These are phyloP conservation scores for Caenorhabditis panamensis DNA, from an alignment of 2,888 invertebrate species.

Conservation along the genomic window DNA sequence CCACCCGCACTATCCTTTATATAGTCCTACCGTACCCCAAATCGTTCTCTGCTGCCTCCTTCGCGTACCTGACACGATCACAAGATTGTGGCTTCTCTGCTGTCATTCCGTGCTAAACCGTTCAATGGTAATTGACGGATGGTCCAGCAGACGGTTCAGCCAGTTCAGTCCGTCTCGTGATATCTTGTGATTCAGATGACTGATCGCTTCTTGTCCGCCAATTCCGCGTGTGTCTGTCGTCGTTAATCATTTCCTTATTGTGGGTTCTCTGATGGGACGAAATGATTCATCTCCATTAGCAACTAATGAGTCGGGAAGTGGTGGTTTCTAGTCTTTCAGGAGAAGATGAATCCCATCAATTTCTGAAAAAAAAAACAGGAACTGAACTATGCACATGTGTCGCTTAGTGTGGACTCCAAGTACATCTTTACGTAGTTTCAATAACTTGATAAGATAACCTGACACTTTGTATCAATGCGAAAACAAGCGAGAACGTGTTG, in stretches of 20 bases:
- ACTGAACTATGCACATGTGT: too few relatives aligned
- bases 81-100: constrained; percentile 53
- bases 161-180: constrained; percentile 44
- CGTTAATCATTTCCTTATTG: constrained; percentile 28
- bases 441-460: too few relatives aligned
- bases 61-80: constrained; percentile 29
- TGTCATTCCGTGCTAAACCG: constrained; percentile 34
- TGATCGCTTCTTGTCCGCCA: constrained; percentile 36
- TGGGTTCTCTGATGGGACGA: constrained; percentile 22
- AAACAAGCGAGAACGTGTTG: too few relatives aligned
- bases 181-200: constrained; percentile 33
- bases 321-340: too few relatives aligned
- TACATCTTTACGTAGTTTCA: too few relatives aligned
- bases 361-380: too few relatives aligned
- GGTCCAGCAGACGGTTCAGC: constrained; percentile 16
- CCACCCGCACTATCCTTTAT: constrained; percentile 5
- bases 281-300: neutral
- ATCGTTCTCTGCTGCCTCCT: constrained; percentile 5
- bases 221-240: constrained; percentile 20
- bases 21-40: constrained; percentile 30
- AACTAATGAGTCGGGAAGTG: too few relatives aligned
- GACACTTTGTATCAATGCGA: too few relatives aligned
- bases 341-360: too few relatives aligned
- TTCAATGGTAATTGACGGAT: constrained; percentile 53
- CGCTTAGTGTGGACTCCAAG: too few relatives aligned